phyloP scores from a whole-genome alignment of 2,888 invertebrate genomes.

The Pyrrhosoma nymphula region DNA sequence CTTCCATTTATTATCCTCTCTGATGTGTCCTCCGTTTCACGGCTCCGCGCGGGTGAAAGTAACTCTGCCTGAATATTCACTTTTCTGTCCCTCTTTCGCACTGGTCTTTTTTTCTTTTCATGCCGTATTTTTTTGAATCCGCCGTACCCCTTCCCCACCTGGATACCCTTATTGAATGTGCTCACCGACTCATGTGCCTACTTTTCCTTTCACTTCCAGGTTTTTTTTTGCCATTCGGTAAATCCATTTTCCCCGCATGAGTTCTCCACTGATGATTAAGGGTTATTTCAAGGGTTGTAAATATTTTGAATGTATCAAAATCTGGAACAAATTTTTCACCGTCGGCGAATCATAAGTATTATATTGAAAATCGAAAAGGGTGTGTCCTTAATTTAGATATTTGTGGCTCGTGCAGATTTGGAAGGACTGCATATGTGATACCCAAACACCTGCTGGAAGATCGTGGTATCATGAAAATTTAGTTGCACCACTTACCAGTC shows the following conservation, averaged over 20 bases:
- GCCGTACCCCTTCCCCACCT: no score
- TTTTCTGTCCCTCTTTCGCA: neutral
- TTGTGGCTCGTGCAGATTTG: no score
- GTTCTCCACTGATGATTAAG: neutral
- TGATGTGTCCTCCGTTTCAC: neutral
- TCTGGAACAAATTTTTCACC: neutral
- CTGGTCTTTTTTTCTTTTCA: neutral
- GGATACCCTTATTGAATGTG: neutral
- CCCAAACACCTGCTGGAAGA: no score
- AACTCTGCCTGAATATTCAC: neutral
- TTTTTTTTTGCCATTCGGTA: neutral
- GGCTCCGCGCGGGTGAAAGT: neutral
- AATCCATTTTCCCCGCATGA: neutral
- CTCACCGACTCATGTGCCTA: neutral
- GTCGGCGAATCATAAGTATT: no score
- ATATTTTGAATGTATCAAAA: neutral
- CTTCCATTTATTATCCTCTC: neutral
- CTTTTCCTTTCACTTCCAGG: neutral
- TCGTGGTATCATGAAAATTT: no score
- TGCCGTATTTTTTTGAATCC: neutral
- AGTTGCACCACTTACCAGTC: no score
- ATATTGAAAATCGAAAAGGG: no score
- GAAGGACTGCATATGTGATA: no score
- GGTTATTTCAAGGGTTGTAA: neutral
- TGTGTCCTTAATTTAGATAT: no score